Evolutionary conservation across 2,888 invertebrate species (phyloP), one percentile per base, ranked within the genome.

Genomic region (Apoda limacodes): DNA sequence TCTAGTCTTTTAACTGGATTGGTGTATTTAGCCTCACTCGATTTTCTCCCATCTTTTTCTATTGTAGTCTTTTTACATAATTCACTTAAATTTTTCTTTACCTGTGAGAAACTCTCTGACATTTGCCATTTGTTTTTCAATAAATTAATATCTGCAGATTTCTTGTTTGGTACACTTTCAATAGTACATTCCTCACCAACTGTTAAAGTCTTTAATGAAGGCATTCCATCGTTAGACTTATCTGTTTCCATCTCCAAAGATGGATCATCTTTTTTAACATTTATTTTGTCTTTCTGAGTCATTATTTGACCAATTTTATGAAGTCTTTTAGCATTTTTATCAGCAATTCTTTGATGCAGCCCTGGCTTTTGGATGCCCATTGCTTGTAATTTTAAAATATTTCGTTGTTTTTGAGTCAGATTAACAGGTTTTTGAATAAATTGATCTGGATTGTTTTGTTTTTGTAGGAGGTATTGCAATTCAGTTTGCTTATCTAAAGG

Each of bases 1-100:
- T 88, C 88, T n/a, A 88, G 59, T 50, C 87, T 69, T 47, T 85
- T 86, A 1, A 88, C 88, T 0, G 86, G 87, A 34, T 87, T 85
- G 0, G 85, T 71, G 46, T 76, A 81, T 50, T 72, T 78, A 0
- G 36, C 64, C 13, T 83, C 83, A 0, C 50, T 43, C 0, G 44
- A 22, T 45, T 75, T 82, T 43, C 78, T 82, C 1, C 66, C 62
- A 6, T 70, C 78, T 42, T 69, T 81, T 22, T 71, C 74, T 0
- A 53, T 52, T 0, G 61, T 46, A 3, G 64, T 32, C 25, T 78
- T 81, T 45, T 78, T 80, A 0, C 82, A 82, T 0, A 82, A 39
- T 29, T 76, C 80, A 21, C 75, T 81, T 5, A 82, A 40, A 37
- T 82, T 82, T 38, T 72, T 80, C 50, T 75, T 80, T 2, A 82